Percentiles rank a stretch among this genome's conserved stretches.
These are phyloP conservation scores for Cartodere bifasciata DNA, from an alignment of 2,888 invertebrate genomes.

Conservation along the genomic window DNA sequence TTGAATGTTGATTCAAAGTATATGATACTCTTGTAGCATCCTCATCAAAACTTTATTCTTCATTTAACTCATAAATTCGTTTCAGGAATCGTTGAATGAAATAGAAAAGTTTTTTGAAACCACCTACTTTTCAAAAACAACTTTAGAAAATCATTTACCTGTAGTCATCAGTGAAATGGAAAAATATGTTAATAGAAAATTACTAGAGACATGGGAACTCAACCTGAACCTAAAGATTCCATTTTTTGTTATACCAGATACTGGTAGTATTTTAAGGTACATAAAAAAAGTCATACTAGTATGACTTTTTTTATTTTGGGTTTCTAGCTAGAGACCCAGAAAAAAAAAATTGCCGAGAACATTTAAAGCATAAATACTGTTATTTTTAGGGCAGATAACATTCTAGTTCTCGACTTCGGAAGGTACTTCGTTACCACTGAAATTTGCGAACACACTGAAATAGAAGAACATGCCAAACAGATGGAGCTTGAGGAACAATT, in stretches of 20 bases:
- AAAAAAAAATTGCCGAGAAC: conserved; percentile 1
- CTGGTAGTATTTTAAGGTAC: conserved; percentile 55
- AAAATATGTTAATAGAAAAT: conserved; percentile 20
- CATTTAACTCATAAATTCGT: too few relatives aligned
- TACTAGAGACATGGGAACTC: conserved; percentile 35
- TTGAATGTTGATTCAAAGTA: too few relatives aligned
- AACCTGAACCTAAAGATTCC: conserved; percentile 65
- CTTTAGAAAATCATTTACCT: conserved; percentile 12
- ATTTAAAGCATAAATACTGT: not conserved
- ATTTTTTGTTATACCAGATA: conserved; percentile 62
- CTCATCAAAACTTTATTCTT: too few relatives aligned
- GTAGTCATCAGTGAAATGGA: conserved; percentile 17
- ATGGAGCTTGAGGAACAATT: conserved; percentile 72
- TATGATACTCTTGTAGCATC: too few relatives aligned
- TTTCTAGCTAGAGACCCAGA: too few relatives aligned
- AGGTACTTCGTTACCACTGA: conserved; percentile 58
- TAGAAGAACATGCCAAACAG: conserved; percentile 62
- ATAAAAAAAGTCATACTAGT: too few relatives aligned
- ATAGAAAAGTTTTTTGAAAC: conserved; percentile 52
- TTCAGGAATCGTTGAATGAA: conserved; percentile 59
- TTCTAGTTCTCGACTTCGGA: conserved; percentile 61
- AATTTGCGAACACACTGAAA: conserved; percentile 52
- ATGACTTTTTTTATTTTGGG: too few relatives aligned
- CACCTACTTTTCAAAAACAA: conserved; percentile 10
- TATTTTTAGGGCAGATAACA: conserved; percentile 47